Base-by-base conservation (phyloP, 30 jellyfish, hydroid and myxozoan species). In the Mastigias papua region DNA sequence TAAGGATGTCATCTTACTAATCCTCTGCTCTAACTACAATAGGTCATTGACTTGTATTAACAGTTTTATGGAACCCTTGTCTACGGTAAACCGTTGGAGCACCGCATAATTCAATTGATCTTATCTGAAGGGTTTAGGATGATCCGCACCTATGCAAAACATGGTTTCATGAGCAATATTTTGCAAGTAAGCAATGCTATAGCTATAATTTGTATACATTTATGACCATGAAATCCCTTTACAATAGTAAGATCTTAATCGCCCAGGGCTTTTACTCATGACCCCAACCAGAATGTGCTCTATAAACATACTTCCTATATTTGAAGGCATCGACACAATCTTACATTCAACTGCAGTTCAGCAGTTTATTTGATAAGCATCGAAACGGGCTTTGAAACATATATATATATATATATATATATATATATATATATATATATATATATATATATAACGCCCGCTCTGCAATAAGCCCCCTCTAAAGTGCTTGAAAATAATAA, bases 1-100 rank as follows among this genome's bases (percentile, higher is more conserved):
- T 72, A 72, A 35, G 1, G 23, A 35, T 72, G 83, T 72, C 83
- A 72, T 61, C n/a, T 35, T 22, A 23, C 69, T 72, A 72, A 72
- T 72, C 83, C 35, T 22, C 68, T 33, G 42, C 83, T 49, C 8
- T 33, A 23, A 58, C 11, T 35, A 72, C 67, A 72, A 72, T 72
- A 72, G 83, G 62, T 72, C 68, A 48, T 35, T 72, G 83, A 20
- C 83, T 49, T 34, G 63, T 37, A 17, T n/a, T 63, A 17, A 25
- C 74, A 15, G 74, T 63, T 63, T n/a, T 63, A 63, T 9, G 42
- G 21, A 63, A 63, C 74, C 74, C 74, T 63, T 63, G 37, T 7
- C 3, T 63, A 10, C 74, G 19, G 7, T 63, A 63, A 63, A 63
- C 74, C 22, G 74, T 63, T 25, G 74, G 42, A 63, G 74, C 74